Evolutionary conservation across 2,888 invertebrate genomes (phyloP).

Genomic region (Ferdinandea cuprea): DNA sequence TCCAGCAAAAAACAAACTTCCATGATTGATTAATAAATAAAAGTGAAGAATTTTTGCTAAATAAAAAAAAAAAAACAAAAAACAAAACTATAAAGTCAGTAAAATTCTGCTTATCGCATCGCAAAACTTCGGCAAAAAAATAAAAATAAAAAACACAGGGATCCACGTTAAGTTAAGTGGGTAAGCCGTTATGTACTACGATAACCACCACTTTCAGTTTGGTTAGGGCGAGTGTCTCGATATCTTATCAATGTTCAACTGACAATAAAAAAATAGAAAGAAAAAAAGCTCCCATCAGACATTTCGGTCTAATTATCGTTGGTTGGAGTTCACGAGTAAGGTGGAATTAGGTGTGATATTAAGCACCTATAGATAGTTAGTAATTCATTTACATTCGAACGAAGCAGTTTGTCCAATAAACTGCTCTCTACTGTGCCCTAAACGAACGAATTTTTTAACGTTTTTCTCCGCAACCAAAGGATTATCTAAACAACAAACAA

Average conservation of each 20-base stretch:
- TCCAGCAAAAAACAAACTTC: neutral
- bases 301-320: constrained; percentile 33
- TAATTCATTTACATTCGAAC: constrained; percentile 54
- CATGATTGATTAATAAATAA: neutral
- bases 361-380: constrained; percentile 23
- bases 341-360: constrained; percentile 36
- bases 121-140: neutral
- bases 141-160: too few relatives aligned
- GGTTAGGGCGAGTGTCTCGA: constrained; percentile 4
- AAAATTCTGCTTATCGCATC: constrained; percentile 5
- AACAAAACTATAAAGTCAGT: too few relatives aligned
- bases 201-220: constrained; percentile 11
- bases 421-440: neutral
- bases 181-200: constrained; percentile 2
- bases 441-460: neutral
- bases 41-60: neutral
- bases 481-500: constrained; percentile 52
- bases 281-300: constrained; percentile 31
- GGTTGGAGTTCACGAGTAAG: constrained; percentile 13
- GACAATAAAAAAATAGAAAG: constrained; percentile 6
- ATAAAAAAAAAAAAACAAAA: neutral
- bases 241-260: constrained; percentile 44
- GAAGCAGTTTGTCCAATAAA: constrained; percentile 19
- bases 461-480: constrained; percentile 16
- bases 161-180: neutral